Base-by-base conservation (phyloP, 1,140 invertebrate species). In the Zaprionus vittiger region DNA sequence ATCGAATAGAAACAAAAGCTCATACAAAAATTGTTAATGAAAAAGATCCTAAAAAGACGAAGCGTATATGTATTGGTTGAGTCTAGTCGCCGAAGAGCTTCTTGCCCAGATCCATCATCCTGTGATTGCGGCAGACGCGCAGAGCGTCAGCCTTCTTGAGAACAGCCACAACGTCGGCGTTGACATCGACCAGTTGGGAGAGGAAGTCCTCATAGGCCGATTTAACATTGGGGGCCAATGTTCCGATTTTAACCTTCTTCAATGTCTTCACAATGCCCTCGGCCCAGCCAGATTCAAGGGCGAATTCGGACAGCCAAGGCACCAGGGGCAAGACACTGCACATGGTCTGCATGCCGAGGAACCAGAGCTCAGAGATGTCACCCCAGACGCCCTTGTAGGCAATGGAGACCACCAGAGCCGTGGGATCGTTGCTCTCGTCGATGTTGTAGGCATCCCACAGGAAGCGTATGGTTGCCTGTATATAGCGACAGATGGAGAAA, bases 271-370 rank as follows among this genome's bases (percentile, higher is more conserved):
- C 94, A 69, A 98, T 98, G 14, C 97, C 97, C 91, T 97, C 95
- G 0, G 96, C 96, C 97, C 97, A 98, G n/a, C 97, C 97, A 89
- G 97, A 97, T 81, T 98, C 97, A 69, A 98, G 95, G 1, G 96
- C 96, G 93, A 98, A 98, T 83, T 98, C 96, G 0, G 97, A 97
- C 20, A 98, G 95, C 97, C 97, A 98, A 2, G 97, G 97, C 56
- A 98, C 95, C 55, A 96, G 94, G 4, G 96, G 94, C 9, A 98
- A 93, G 0, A 98, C 95, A 5, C 95, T 95, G 78, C 96, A 96
- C 93, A 98, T 95, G 14, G 97, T 98, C 93, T 98, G 97, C 97
- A 98, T 98, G 14, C 97, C 97, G 22, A 98, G 93, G 93, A 98
- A 98, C 98, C 98, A 98, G 2, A 98, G 93, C 92, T 98, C 98